These are phyloP conservation scores for Sylvilagus bachmani DNA, from an alignment of 2,113 vertebrate genomes.

Conservation along the genomic window DNA sequence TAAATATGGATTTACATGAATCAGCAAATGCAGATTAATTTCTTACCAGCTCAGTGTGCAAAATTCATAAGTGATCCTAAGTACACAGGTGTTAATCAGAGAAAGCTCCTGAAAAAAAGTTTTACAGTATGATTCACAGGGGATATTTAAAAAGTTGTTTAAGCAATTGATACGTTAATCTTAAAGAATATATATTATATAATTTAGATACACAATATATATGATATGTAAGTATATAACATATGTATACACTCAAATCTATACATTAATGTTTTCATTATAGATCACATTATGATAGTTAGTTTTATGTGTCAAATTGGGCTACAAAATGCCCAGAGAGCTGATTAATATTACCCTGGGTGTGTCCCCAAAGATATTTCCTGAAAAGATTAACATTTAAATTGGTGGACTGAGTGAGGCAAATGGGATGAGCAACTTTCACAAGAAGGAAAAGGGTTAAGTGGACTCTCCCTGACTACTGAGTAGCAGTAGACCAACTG, in stretches of 20 bases:
- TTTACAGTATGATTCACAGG: not conserved
- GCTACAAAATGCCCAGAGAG: not conserved
- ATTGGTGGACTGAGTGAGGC: not conserved
- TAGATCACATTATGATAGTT: not conserved
- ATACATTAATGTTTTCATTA: not conserved
- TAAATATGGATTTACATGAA: rapidly evolving
- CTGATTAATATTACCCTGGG: not conserved
- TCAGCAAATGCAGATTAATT: not conserved
- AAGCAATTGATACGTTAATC: not conserved
- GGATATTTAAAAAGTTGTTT: not conserved
- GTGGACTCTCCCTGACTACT: not conserved
- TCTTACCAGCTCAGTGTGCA: not conserved
- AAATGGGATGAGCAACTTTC: not conserved
- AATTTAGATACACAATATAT: not conserved
- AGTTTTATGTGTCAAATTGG: not conserved
- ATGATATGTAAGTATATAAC: not conserved
- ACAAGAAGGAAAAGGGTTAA: not conserved
- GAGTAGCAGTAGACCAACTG: not conserved
- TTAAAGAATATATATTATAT: not conserved
- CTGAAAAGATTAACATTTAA: not conserved
- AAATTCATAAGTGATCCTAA: not conserved
- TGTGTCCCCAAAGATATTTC: not conserved
- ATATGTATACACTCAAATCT: not conserved
- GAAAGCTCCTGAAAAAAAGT: not conserved
- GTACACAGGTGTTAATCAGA: not conserved